phyloP scores from a whole-genome alignment of 2,113 vertebrate species.

The Vidua chalybeata region DNA sequence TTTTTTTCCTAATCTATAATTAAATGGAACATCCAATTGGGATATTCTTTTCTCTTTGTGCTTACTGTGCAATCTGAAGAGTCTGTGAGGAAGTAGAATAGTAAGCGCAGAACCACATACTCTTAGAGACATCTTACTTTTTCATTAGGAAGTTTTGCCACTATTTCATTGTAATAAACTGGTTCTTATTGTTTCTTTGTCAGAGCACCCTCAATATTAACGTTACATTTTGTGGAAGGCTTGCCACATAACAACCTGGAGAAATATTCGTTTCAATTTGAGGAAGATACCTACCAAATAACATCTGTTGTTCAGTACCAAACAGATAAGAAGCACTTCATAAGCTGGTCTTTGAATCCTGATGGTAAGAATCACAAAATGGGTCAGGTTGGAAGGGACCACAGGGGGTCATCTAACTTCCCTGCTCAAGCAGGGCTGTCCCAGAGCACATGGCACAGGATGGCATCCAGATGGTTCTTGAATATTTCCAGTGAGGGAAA shows the following conservation, averaged over 20 bases:
- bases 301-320: constrained; percentile 84
- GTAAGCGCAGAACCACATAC: background rate
- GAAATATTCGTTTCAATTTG: constrained; percentile 80
- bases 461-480: background rate
- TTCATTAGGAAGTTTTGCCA: background rate
- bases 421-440: background rate
- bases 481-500: background rate
- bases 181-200: constrained; percentile 16
- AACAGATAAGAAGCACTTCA: constrained; percentile 80
- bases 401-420: background rate
- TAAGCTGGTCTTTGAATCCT: constrained; percentile 82
- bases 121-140: background rate
- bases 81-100: background rate
- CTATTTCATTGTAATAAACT: background rate
- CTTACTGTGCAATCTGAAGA: background rate
- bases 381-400: background rate
- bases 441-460: background rate
- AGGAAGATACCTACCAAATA: constrained; percentile 75
- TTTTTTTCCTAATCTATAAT: background rate
- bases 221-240: constrained; percentile 89
- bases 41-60: background rate
- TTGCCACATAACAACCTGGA: constrained; percentile 79
- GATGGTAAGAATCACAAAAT: constrained; percentile 78
- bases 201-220: constrained; percentile 84
- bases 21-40: background rate